Conservation (phyloP, 2,113 vertebrate genomes). For the Orthonyx spaldingii region DNA sequence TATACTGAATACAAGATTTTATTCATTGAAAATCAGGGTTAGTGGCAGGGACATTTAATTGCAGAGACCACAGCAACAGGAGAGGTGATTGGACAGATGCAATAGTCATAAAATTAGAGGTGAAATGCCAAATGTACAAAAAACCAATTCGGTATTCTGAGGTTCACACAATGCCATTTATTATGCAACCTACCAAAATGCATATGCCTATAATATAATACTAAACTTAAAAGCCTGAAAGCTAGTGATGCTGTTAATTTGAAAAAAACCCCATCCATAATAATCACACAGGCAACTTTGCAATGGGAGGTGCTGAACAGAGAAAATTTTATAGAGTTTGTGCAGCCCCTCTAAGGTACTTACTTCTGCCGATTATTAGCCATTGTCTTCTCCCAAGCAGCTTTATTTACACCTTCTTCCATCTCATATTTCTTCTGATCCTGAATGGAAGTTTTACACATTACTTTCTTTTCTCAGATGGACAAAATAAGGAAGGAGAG, state of each 20-base stretch:
- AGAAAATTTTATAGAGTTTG: background rate
- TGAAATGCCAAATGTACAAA: background rate
- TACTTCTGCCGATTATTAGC: constrained; percentile 86
- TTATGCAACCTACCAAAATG: background rate
- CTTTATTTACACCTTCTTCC: constrained; percentile 86
- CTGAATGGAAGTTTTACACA: constrained; percentile 43
- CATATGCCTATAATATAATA: background rate
- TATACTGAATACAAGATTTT: background rate
- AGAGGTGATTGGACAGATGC: background rate
- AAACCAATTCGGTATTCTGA: background rate
- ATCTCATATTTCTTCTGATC: constrained; percentile 89
- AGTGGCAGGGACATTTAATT: background rate
- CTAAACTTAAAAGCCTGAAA: background rate
- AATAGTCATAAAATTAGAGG: background rate
- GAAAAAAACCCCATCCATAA: background rate
- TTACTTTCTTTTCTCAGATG: background rate
- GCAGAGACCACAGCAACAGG: background rate
- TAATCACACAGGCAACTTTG: background rate
- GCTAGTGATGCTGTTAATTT: background rate
- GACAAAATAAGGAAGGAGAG: background rate
- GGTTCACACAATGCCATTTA: background rate
- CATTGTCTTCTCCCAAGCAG: constrained; percentile 92
- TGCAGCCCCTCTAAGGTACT: constrained; percentile 21
- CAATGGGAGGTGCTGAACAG: background rate
- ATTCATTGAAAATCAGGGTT: background rate